Evolutionary conservation across 2,113 vertebrate species (phyloP), one percentile per base, ranked within the genome.

Genomic region (Eulemur macaco): DNA sequence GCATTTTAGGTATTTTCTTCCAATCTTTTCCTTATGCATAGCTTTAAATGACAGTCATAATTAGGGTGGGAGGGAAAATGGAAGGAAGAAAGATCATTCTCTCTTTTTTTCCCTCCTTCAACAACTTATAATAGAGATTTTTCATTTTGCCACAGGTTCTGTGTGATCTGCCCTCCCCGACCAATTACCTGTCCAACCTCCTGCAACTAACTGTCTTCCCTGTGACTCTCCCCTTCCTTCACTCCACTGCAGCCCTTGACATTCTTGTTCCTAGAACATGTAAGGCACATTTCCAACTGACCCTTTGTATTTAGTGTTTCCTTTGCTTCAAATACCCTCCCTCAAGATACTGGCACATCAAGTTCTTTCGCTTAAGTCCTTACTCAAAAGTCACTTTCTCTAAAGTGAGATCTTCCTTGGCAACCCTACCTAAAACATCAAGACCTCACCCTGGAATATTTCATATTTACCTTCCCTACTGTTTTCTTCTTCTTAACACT

Each of bases 331-430:
- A 82, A 78, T 34, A 29, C 13, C 86, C 77, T 47, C 76, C 42
- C 39, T 93, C 60, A 23, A 82, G 31, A 82, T 21, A 56, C 58
- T 15, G 47, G 8, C 4, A 68, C 29, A 10, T 45, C 83, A 84
- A 85, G 64, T 12, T 52, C 50, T 45, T n/a, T 56, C 21, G 29
- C 6, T 56, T 50, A 92, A 80, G 58, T 64, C n/a, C 60, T 94
- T 47, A 71, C 39, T 86, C 64, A 54, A 78, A 85, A 93, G n/a
- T 83, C 31, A 96, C 37, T 92, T 91, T 89, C 80, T 95, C 29
- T 54, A 54, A 54, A 66, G 83, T 42, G 63, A 88, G 34, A 47
- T n/a, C 56, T 69, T 71, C 77, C 84, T 74, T 58, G 60, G 29
- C 13, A 87, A 34, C 12, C 20, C 50, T 69, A 74, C 42, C 39